A percentile compares a stretch with the other conserved stretches of the same genome.
Conservation (phyloP, 2,888 invertebrate species). For the Pseudeuparius sepicola region DNA sequence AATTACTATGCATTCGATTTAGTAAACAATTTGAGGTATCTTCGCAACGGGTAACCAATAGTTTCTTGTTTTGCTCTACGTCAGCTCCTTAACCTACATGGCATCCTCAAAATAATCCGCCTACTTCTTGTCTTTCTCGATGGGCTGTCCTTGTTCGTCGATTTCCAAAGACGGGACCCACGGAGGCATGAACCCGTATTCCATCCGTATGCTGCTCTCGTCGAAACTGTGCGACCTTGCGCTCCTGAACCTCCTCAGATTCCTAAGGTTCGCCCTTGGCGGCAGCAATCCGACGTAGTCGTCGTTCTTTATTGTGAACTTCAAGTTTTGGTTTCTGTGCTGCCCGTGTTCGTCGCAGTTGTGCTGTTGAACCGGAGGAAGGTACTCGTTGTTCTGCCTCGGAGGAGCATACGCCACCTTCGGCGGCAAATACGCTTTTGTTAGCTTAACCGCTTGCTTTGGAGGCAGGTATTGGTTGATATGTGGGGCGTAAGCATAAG, state of each 20-base stretch:
- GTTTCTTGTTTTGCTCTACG: no score
- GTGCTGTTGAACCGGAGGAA: conserved; percentile 17
- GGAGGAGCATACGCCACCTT: neutral
- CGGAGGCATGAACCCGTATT: conserved; percentile 76
- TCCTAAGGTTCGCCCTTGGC: conserved; percentile 33
- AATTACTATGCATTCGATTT: no score
- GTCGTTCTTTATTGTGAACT: conserved; percentile 20
- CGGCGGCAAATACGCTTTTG: conserved; percentile 4
- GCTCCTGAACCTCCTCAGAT: conserved; percentile 27
- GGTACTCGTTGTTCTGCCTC: conserved; percentile 19
- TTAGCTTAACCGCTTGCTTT: no score
- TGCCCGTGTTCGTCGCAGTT: conserved; percentile 11
- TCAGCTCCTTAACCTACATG: no score
- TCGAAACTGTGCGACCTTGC: conserved; percentile 46
- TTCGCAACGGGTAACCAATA: no score
- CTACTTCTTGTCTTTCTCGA: conserved; percentile 35
- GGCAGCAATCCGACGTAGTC: conserved; percentile 47
- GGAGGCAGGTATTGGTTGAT: conserved; percentile 24
- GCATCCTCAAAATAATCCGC: conserved; percentile 2
- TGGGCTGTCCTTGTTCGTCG: conserved; percentile 59
- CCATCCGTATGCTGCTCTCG: conserved; percentile 59
- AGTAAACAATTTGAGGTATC: no score
- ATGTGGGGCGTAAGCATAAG: conserved; percentile 26
- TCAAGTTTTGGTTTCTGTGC: conserved; percentile 15
- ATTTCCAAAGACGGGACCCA: conserved; percentile 71